phyloP scores from a whole-genome alignment of 1,140 invertebrate species.

The Wasmannia auropunctata region DNA sequence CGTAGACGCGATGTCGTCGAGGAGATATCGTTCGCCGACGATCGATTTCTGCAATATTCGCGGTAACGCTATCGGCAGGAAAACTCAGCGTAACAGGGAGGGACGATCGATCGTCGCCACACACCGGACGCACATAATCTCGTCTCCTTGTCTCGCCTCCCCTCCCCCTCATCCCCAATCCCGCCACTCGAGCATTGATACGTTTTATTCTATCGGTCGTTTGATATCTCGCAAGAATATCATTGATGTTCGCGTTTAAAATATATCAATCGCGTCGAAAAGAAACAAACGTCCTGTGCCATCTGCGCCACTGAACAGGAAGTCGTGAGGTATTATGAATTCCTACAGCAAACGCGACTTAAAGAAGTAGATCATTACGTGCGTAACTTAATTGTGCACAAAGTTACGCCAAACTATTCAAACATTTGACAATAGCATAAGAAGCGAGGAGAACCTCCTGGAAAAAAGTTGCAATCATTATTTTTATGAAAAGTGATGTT shows the following conservation, averaged over 20 bases:
- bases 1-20: background rate
- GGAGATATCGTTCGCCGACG: background rate
- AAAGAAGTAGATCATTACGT: background rate
- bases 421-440: background rate
- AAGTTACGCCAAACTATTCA: background rate
- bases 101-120: conserved; percentile 41
- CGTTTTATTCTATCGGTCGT: background rate
- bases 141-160: background rate
- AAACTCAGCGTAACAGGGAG: conserved; percentile 44
- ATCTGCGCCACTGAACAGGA: background rate
- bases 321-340: background rate
- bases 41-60: conserved; percentile 61
- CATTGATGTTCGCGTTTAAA: background rate
- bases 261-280: background rate
- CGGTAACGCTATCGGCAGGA: conserved; percentile 55
- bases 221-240: background rate
- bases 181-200: conserved; percentile 18
- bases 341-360: background rate
- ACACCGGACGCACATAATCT: conserved; percentile 37
- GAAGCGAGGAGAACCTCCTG: too few species aligned
- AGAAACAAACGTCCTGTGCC: background rate
- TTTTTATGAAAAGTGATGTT: too few species aligned
- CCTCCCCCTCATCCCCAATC: too few species aligned
- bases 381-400: background rate
- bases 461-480: too few species aligned